Evolutionary conservation across 2,888 invertebrate genomes (phyloP), one percentile per base, ranked within the genome.

Genomic region (Lamproptera curius): DNA sequence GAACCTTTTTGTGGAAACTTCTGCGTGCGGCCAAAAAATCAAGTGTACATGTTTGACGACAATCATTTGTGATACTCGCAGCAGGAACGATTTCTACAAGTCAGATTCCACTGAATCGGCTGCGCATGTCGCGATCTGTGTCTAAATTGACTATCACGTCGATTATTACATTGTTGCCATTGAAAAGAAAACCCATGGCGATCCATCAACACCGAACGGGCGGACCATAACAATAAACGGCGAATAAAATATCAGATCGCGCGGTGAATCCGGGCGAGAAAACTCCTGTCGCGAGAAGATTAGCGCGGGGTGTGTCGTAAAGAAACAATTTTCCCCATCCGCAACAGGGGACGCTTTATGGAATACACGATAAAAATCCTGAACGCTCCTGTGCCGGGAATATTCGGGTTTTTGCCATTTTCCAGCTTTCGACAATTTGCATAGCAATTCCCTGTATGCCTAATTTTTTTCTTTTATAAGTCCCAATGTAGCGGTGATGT

Each of bases 301-400:
- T 86, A 87, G 81, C 82, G 75, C 73, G 69, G 65, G 70, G 82
- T 76, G 85, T 67, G 84, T 76, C 72, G 78, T 86, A 83, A 84
- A 86, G 84, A 86, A 87, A 86, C 86, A 86, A 86, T 87, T 86
- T 86, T 69, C 81, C 72, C 62, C 20, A 20, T 3, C 73, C 61
- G 73, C 67, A 74, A 61, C 65, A 63, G 66, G 75, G 77, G 75
- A 68, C 63, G 67, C 67, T 74, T 79, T 65, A 76, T 77, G 69
- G 76, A 78, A 77, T 74, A 71, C 83, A 78, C 80, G 82, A 83
- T 81, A 79, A 80, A 85, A 85, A 76, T 83, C 70, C 68, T 62
- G 70, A 73, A 79, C 77, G 69, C 59, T 56, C 28, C 28, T 5
- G 20, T 13, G 31, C 31, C 53, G 55, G n/a, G n/a, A n/a, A n/a